Percentiles rank a stretch among this genome's conserved stretches.
These are phyloP conservation scores for Atta colombica DNA, from an alignment of 1,140 invertebrate species.

Conservation along the genomic window DNA sequence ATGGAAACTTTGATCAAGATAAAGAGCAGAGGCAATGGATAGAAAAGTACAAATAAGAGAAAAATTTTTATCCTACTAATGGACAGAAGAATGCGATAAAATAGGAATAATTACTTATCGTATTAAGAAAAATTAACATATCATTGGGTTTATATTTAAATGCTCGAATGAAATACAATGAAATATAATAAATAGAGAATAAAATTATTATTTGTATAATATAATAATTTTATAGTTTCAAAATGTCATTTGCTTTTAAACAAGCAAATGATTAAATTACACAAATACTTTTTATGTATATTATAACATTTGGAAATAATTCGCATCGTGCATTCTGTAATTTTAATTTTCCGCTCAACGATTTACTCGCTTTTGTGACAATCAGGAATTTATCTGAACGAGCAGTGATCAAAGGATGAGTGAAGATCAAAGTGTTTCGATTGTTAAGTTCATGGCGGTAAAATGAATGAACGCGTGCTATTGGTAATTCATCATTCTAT, in stretches of 20 bases:
- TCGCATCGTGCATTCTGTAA: neutral
- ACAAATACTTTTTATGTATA: neutral
- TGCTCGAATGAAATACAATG: neutral
- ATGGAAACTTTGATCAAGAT: conserved; percentile 56
- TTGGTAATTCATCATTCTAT: conserved; percentile 29
- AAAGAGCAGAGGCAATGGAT: conserved; percentile 11
- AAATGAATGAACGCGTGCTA: conserved; percentile 36
- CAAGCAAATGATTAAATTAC: neutral
- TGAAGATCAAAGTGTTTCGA: conserved; percentile 38
- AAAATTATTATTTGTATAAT: neutral
- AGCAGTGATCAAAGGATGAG: conserved; percentile 24
- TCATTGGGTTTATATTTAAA: neutral
- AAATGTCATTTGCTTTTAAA: neutral
- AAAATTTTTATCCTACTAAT: conserved; percentile 44
- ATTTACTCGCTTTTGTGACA: conserved; percentile 25
- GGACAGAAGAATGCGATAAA: neutral
- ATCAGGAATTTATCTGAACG: conserved; percentile 50
- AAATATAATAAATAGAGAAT: neutral
- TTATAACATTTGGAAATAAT: neutral
- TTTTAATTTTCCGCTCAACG: conserved; percentile 20
- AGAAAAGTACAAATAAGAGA: conserved; percentile 38
- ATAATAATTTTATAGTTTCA: neutral
- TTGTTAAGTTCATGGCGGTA: conserved; percentile 43
- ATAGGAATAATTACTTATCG: neutral
- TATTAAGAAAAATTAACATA: neutral